These are phyloP conservation scores for Porites lobata DNA, from an alignment of 92 coral and sea anemone genomes.

Conservation along the genomic window DNA sequence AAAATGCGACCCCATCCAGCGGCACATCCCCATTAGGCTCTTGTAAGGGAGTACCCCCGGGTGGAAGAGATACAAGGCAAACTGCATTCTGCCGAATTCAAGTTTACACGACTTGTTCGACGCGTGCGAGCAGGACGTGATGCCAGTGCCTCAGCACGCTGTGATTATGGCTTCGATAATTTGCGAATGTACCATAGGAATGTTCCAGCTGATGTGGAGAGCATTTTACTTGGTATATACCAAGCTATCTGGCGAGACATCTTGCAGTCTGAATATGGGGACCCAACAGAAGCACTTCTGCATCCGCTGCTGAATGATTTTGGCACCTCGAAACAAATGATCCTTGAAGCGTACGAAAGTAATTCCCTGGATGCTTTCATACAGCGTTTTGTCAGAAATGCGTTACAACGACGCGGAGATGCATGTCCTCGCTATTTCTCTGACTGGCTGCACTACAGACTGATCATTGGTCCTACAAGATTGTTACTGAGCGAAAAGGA, in stretches of 20 bases:
- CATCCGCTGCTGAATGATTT: neutral
- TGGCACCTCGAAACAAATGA: slow-evolving; percentile 16
- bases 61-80: slow-evolving; percentile 2
- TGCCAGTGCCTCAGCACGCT: slow-evolving; percentile 9
- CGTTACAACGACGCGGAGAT: neutral
- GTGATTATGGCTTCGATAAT: slow-evolving; percentile 47
- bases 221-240: slow-evolving; percentile 28
- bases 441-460: slow-evolving; percentile 27
- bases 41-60: no score
- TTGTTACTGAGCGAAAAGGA: slow-evolving; percentile 16
- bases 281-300: neutral
- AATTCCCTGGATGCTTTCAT: slow-evolving; percentile 26
- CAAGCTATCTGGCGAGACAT: slow-evolving; percentile 24
- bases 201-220: slow-evolving; percentile 16
- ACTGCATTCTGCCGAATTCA: neutral
- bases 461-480: slow-evolving; percentile 27
- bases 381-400: slow-evolving; percentile 29
- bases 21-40: no score
- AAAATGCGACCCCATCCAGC: no score
- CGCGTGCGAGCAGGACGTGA: slow-evolving; percentile 6
- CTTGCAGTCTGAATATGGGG: slow-evolving; percentile 1
- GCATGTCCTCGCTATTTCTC: neutral
- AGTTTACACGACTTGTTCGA: slow-evolving; percentile 4
- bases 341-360: slow-evolving; percentile 36
- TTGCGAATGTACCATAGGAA: slow-evolving; percentile 13